A percentile compares a stretch with the other conserved stretches of the same genome.
These are phyloP conservation scores for Rhea americana DNA, from an alignment of 2,113 vertebrate genomes.

Conservation along the genomic window DNA sequence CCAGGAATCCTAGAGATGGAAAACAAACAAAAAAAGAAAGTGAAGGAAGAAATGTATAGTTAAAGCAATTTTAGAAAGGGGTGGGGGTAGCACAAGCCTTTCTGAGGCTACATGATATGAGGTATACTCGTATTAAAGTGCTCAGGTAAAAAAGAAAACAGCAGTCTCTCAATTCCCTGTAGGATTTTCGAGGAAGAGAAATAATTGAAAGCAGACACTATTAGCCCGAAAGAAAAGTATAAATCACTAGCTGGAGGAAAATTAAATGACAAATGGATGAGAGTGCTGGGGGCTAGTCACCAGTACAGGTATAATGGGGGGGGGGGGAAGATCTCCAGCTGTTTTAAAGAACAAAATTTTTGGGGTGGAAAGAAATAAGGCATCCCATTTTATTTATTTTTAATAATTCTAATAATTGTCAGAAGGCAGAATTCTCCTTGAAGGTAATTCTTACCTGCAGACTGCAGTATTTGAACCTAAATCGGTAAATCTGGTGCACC, in stretches of 20 bases:
- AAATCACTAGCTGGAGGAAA: slow-evolving; percentile 18
- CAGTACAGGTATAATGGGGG: not conserved
- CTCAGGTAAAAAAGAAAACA: not conserved
- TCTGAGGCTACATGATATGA: not conserved
- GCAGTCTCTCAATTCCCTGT: not conserved
- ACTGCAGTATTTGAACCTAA: not conserved
- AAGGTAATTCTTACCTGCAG: not conserved
- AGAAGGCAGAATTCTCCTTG: not conserved
- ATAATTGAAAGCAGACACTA: slow-evolving; percentile 18
- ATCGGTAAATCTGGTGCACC: not conserved
- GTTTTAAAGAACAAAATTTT: not conserved
- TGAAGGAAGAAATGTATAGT: not conserved
- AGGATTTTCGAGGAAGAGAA: slow-evolving; percentile 20
- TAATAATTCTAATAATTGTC: not conserved
- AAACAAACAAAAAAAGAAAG: not conserved
- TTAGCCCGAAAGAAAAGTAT: slow-evolving; percentile 20
- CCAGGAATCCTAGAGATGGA: not conserved
- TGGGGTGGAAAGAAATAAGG: not conserved
- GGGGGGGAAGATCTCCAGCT: not conserved
- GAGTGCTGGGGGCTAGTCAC: not conserved
- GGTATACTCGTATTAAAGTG: not conserved
- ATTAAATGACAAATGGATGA: slow-evolving; percentile 11
- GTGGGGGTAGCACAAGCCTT: not conserved
- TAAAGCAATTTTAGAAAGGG: not conserved
- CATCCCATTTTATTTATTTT: not conserved